phyloP scores from a whole-genome alignment of 2,888 invertebrate genomes.

The Dioctria rufipes region DNA sequence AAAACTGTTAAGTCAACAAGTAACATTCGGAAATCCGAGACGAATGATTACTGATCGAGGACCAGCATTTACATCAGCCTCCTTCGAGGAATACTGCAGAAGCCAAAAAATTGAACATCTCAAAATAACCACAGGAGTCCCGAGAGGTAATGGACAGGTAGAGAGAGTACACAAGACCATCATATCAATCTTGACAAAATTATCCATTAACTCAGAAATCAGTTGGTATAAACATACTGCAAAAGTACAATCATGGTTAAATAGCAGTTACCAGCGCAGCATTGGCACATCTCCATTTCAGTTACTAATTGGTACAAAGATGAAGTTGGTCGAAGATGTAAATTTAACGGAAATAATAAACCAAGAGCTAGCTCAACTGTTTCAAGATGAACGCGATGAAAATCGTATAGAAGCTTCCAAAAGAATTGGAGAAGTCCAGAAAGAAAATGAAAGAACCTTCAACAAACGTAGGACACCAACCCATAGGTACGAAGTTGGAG shows the following conservation, averaged over 20 bases:
- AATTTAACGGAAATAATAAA: too few species aligned
- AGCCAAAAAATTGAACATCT: slow-evolving; percentile 5
- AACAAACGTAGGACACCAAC: too few species aligned
- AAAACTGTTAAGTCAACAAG: slow-evolving; percentile 28
- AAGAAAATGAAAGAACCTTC: too few species aligned
- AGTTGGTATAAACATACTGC: slow-evolving; percentile 60
- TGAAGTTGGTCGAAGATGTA: too few species aligned
- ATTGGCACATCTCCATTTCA: background rate
- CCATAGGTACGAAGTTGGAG: too few species aligned
- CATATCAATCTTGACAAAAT: slow-evolving; percentile 39
- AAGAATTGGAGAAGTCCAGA: too few species aligned
- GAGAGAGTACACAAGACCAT: background rate
- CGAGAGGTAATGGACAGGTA: background rate
- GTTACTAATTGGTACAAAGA: too few species aligned
- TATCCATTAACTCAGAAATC: slow-evolving; percentile 58
- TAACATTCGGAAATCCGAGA: slow-evolving; percentile 40
- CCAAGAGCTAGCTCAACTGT: too few species aligned
- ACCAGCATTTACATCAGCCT: slow-evolving; percentile 28
- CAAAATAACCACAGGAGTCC: slow-evolving; percentile 13
- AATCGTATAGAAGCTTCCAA: too few species aligned
- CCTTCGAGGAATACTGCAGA: slow-evolving; percentile 36
- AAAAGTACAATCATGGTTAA: slow-evolving; percentile 58
- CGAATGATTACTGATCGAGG: slow-evolving; percentile 30
- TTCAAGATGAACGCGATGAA: too few species aligned
- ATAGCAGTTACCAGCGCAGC: slow-evolving; percentile 57